These are phyloP conservation scores for Lophotriccus pileatus DNA, from an alignment of 2,797 vertebrate species.

Conservation along the genomic window DNA sequence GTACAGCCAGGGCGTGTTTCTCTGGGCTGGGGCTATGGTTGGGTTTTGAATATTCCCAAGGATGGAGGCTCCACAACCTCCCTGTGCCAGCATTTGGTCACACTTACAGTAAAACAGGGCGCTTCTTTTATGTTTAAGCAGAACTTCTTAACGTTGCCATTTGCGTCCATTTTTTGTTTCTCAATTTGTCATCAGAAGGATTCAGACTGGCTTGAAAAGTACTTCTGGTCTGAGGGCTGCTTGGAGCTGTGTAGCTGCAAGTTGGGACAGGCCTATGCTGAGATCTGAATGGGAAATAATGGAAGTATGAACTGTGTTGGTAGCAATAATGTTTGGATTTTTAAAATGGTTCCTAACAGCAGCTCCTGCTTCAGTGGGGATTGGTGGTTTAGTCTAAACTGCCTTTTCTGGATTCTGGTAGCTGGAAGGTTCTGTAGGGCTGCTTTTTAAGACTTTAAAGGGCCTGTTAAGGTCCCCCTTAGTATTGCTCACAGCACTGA, in stretches of 20 bases:
- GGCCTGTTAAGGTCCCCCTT: fast-evolving
- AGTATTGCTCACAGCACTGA: fast-evolving
- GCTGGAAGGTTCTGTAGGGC: not conserved
- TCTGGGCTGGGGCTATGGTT: not conserved
- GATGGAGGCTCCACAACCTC: not conserved
- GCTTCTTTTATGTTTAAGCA: not conserved
- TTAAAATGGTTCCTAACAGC: not conserved
- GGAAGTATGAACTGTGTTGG: not conserved
- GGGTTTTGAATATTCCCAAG: not conserved
- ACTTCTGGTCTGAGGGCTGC: not conserved
- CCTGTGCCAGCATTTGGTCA: not conserved
- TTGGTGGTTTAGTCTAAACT: not conserved
- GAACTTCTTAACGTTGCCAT: not conserved
- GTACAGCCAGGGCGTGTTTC: not conserved
- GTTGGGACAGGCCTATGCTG: not conserved
- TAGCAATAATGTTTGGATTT: not conserved
- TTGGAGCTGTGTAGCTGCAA: not conserved
- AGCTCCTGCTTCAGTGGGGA: not conserved
- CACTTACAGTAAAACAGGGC: not conserved
- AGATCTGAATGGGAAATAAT: not conserved
- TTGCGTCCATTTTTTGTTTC: not conserved
- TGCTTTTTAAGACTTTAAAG: not conserved
- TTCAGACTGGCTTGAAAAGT: not conserved
- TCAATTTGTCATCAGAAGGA: not conserved
- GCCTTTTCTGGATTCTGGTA: not conserved